A percentile compares a stretch with the other conserved stretches of the same genome.
Evolutionary conservation across 1,140 invertebrate genomes (phyloP).

Genomic region (Temnothorax curvispinosus): DNA sequence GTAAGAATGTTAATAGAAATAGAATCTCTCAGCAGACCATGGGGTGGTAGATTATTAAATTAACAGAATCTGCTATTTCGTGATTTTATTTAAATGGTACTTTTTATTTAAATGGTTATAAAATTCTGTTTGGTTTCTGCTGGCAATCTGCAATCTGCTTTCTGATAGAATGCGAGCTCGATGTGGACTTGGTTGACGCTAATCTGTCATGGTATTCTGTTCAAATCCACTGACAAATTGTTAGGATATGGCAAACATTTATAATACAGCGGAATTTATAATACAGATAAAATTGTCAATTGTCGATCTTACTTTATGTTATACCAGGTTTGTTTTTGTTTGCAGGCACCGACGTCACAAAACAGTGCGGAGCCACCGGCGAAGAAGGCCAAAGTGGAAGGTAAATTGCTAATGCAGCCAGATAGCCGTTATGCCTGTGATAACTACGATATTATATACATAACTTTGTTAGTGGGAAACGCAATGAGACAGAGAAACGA

Average conservation of each 20-base stretch:
- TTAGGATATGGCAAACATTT: background rate
- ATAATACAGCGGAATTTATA: background rate
- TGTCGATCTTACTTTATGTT: background rate
- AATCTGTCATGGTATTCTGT: background rate
- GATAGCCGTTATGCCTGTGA: conserved; percentile 66
- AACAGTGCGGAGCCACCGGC: conserved; percentile 78
- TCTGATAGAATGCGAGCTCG: background rate
- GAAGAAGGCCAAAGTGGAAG: conserved; percentile 83
- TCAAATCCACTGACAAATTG: background rate
- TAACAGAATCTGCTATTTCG: background rate
- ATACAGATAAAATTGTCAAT: background rate
- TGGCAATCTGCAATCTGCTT: background rate
- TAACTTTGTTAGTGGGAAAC: conserved; percentile 76
- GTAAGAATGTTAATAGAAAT: background rate
- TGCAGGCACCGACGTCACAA: conserved; percentile 73
- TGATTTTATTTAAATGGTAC: background rate
- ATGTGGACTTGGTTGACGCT: background rate
- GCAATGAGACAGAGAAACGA: conserved; percentile 76
- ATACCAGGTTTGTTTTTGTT: conserved; percentile 39
- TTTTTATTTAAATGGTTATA: background rate
- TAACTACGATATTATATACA: conserved; percentile 65
- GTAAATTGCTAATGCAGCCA: conserved; percentile 81
- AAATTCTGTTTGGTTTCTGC: background rate
- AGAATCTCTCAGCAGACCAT: background rate
- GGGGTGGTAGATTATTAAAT: background rate